Percentiles rank a stretch among this genome's conserved stretches.
Conservation (phyloP, 2,888 invertebrate species). For the Nematopogon swammerdamellus region DNA sequence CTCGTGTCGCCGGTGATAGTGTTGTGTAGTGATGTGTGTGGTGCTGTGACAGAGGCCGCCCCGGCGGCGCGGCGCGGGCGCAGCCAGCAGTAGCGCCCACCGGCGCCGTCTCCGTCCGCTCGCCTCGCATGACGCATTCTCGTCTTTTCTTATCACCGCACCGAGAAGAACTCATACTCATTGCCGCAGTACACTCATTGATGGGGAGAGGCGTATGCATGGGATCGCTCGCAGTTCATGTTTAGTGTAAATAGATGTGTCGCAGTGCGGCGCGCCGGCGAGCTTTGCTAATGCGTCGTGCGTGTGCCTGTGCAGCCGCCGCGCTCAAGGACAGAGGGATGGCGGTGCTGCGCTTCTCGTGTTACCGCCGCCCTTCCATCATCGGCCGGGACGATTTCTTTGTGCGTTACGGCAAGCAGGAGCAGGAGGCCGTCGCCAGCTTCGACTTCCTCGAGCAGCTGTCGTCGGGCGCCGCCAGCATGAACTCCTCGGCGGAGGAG, state of each 20-base stretch:
- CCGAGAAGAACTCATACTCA: background rate
- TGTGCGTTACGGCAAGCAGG: constrained; percentile 73
- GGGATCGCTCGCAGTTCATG: background rate
- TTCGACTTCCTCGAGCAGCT: constrained; percentile 78
- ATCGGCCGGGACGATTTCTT: constrained; percentile 75
- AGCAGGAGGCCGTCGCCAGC: constrained; percentile 72
- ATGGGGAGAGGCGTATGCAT: background rate
- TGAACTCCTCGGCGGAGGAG: constrained; percentile 7
- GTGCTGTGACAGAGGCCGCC: background rate
- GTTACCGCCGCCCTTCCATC: constrained; percentile 64
- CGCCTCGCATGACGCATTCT: constrained; percentile 1
- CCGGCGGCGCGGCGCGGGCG: background rate
- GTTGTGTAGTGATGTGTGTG: constrained; percentile 2
- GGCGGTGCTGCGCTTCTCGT: constrained; percentile 51
- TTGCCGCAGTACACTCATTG: background rate
- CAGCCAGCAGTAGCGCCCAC: background rate
- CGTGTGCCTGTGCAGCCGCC: constrained; percentile 50
- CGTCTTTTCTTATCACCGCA: constrained; percentile 2
- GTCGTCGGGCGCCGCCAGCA: constrained; percentile 26
- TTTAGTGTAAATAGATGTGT: background rate
- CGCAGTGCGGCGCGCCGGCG: constrained; percentile 5
- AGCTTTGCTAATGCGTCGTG: constrained; percentile 17
- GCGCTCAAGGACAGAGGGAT: constrained; percentile 56
- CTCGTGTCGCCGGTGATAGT: background rate
- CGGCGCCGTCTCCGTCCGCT: background rate